Base-by-base conservation (phyloP, 1,140 invertebrate species). In the Drosophila sucinea region DNA sequence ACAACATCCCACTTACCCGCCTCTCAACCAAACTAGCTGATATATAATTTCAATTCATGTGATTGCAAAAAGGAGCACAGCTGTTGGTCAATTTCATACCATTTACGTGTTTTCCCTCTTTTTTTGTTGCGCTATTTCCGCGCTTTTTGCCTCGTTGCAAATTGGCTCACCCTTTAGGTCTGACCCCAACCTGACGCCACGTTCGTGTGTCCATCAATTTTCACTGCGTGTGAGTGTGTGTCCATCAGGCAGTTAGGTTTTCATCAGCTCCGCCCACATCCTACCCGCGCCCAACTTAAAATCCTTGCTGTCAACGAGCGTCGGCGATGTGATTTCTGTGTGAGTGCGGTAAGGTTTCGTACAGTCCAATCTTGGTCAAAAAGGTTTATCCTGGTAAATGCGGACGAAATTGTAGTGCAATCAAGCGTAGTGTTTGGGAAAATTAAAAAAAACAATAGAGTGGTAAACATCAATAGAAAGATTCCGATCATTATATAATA, bases 231-330 rank as follows among this genome's bases (percentile, higher is more conserved):
- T 27, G 8, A 32, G 51, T 38, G 55, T 41, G 35, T 81, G 70
- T 81, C 82, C 71, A 87, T 87, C 82, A 77, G 71, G 27, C 68
- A 30, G 38, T 79, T 76, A 8, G 58, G 41, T 27, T 60, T 54
- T 47, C 25, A 11, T 30, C 10, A 25, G 8, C 64, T 55, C 64
- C 5, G 25, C 56, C 56, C 40, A 7, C 65, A 25, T 54, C 44
- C 44, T 38, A 1, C 40, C 17, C 57, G 8, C 30, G 2, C 11
- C 44, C 32, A 67, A 38, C 44, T 44, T 41, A 27, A 81, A 77
- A 78, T 56, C 67, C 67, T 56, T 35, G 62, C 65, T 81, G 68
- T 76, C 73, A 72, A 67, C 68, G 62, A 11, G 44, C 51, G 35
- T 61, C 27, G 60, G 35, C 41, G 63, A 57, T 40, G 56, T 70